These are phyloP conservation scores for Panthera tigris DNA, from an alignment of 2,113 vertebrate species.

Conservation along the genomic window DNA sequence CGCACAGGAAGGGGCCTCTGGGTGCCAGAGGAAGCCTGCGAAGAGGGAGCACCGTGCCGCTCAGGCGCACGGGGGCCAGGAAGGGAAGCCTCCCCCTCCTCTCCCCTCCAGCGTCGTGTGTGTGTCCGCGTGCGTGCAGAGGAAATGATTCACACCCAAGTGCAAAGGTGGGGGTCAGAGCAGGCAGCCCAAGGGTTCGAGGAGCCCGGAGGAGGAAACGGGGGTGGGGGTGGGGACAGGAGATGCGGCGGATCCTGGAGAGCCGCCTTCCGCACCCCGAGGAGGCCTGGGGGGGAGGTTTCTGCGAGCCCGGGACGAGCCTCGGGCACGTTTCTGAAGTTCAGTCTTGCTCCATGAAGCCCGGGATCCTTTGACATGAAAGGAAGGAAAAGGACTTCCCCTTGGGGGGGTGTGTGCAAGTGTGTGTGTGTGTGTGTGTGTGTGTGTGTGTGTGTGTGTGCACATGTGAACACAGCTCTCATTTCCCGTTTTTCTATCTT, in stretches of 20 bases:
- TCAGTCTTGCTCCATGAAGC: not conserved
- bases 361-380: not conserved
- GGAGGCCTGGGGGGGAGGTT: not conserved
- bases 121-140: not conserved
- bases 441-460: accelerated
- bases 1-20: not conserved
- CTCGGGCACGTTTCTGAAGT: accelerated
- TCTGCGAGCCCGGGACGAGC: accelerated
- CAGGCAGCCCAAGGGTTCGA: not conserved
- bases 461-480: accelerated
- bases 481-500: not conserved
- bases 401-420: accelerated
- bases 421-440: accelerated
- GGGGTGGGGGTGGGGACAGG: not conserved
- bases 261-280: not conserved
- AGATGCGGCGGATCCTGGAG: not conserved
- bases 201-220: not conserved
- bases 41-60: accelerated
- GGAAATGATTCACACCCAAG: constrained; percentile 60
- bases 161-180: not conserved
- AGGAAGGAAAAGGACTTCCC: not conserved
- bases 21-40: not conserved
- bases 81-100: not conserved
- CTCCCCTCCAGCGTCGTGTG: accelerated
- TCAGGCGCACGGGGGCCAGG: not conserved